Evolutionary conservation across 37 sponge, comb jelly and placozoan species (phyloP).

Genomic region (Agelas oroides): DNA sequence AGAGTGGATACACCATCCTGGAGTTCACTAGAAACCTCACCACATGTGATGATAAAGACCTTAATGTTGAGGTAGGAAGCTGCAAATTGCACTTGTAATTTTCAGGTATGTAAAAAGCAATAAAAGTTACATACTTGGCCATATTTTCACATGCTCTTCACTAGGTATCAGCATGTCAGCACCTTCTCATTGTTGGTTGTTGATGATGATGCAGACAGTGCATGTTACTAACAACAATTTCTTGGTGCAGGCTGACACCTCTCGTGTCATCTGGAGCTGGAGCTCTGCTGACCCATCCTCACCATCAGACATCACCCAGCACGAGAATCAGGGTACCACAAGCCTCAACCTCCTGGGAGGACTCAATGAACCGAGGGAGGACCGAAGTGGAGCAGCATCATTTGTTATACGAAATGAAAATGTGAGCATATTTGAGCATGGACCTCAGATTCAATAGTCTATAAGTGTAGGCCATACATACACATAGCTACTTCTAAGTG

Average conservation of each 20-base stretch:
- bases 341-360: conserved; percentile 49
- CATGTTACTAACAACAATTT: too few relatives aligned
- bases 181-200: too few relatives aligned
- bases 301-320: not conserved
- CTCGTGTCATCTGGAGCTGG: conserved; percentile 20
- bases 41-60: conserved; percentile 46
- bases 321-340: not conserved
- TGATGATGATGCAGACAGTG: not conserved
- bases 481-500: too few relatives aligned
- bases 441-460: too few relatives aligned
- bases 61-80: conserved; percentile 7
- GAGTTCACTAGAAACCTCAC: conserved; percentile 57
- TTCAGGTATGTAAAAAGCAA: too few relatives aligned
- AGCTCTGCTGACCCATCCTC: conserved; percentile 1
- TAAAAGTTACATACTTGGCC: too few relatives aligned
- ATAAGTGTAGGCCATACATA: too few relatives aligned
- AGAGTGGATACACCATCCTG: conserved; percentile 63
- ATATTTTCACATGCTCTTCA: too few relatives aligned
- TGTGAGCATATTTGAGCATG: not conserved
- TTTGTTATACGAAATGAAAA: too few relatives aligned
- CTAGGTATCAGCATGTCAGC: too few relatives aligned
- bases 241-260: conserved; percentile 29
- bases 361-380: not conserved
- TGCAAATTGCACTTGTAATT: not conserved
- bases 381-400: too few relatives aligned